A percentile compares a stretch with the other conserved stretches of the same genome.
Conservation (phyloP, 2,888 invertebrate genomes). For the Eurytoma californica region DNA sequence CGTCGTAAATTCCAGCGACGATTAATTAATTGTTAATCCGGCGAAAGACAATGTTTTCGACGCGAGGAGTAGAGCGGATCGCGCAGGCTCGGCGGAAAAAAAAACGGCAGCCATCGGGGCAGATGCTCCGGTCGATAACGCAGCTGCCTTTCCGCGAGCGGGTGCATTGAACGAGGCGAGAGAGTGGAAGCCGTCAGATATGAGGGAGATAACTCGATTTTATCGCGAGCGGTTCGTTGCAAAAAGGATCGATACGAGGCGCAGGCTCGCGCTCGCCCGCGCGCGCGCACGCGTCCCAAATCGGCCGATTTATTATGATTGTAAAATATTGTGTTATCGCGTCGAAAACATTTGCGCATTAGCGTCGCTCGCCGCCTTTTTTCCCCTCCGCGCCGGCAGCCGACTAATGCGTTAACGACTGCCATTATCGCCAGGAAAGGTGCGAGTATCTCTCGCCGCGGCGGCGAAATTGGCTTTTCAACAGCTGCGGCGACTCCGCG, state of each 20-base stretch:
- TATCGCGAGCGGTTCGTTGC: conserved; percentile 17
- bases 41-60: neutral
- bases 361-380: no score
- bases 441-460: no score
- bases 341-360: neutral
- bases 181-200: neutral
- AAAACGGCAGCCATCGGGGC: neutral
- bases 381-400: no score
- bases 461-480: no score
- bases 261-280: neutral
- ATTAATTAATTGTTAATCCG: conserved; percentile 25
- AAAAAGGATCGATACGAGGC: conserved; percentile 15
- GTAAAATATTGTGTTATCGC: neutral
- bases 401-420: no score
- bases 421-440: no score
- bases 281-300: no score
- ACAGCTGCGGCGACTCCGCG: no score
- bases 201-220: conserved; percentile 31
- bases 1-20: conserved; percentile 7
- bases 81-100: neutral
- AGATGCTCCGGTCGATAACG: conserved; percentile 30
- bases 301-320: neutral
- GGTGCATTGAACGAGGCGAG: neutral
- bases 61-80: neutral
- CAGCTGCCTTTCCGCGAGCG: neutral